Evolutionary conservation across 2,113 vertebrate genomes (phyloP).

Genomic region (Genyomyrus donnyi): DNA sequence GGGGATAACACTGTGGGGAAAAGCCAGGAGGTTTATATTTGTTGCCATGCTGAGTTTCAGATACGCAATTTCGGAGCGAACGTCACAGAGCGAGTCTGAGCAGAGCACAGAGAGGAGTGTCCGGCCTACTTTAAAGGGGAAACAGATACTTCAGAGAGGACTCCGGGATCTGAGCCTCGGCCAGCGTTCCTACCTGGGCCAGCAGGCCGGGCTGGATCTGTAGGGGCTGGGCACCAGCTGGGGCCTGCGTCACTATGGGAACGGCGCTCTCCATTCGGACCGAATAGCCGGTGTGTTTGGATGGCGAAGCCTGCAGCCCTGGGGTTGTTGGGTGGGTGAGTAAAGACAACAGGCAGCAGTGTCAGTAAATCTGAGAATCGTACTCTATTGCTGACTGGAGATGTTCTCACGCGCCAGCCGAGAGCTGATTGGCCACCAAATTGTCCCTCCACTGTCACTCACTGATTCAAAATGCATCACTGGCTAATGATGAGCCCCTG

Average conservation of each 20-base stretch:
- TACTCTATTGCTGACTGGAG: neutral
- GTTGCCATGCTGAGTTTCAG: neutral
- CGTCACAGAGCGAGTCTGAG: neutral
- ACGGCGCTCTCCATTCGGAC: slow-evolving; percentile 96
- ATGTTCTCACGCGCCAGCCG: neutral
- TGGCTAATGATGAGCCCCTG: neutral
- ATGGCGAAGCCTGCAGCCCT: slow-evolving; percentile 93
- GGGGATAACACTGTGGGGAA: neutral
- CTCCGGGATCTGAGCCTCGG: neutral
- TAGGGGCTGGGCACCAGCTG: slow-evolving; percentile 84
- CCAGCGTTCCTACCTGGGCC: slow-evolving; percentile 76
- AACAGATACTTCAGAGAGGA: neutral
- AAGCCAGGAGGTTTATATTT: neutral
- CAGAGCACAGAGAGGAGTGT: neutral
- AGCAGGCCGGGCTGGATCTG: slow-evolving; percentile 95
- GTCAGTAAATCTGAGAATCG: neutral
- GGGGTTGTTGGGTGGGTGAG: slow-evolving; percentile 38
- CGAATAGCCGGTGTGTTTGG: slow-evolving; percentile 93
- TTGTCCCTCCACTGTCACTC: neutral
- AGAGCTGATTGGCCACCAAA: neutral
- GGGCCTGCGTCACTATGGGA: slow-evolving; percentile 95
- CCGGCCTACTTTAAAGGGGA: neutral
- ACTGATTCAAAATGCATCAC: neutral
- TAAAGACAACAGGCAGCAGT: neutral
- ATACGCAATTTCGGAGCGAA: neutral